These are phyloP conservation scores for Heliconius melpomene DNA, from an alignment of 1,140 invertebrate species.

Conservation along the genomic window DNA sequence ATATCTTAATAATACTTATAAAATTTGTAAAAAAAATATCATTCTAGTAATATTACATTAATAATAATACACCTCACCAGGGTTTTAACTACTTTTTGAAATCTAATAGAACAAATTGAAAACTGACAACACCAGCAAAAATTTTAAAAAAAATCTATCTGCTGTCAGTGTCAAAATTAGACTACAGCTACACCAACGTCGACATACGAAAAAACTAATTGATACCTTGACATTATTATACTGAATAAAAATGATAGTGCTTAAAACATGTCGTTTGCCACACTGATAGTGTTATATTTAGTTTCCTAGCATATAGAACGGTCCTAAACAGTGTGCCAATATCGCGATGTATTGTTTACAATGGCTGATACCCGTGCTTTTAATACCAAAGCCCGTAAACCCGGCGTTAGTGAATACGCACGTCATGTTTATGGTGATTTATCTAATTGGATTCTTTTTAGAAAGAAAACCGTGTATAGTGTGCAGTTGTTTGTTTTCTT, in stretches of 20 bases:
- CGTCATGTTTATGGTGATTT: constrained; percentile 97
- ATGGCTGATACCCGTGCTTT: constrained; percentile 97
- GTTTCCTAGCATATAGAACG: constrained; percentile 22
- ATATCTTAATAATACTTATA: no score
- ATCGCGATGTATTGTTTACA: constrained; percentile 97
- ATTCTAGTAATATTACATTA: no score
- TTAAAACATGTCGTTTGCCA: constrained; percentile 65
- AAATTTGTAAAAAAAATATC: no score
- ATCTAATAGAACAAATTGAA: no score
- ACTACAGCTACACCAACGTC: constrained; percentile 30
- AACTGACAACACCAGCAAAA: no score
- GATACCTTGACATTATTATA: constrained; percentile 50
- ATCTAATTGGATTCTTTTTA: constrained; percentile 95
- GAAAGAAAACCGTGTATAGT: constrained; percentile 98
- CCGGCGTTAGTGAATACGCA: constrained; percentile 97
- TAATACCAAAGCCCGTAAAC: constrained; percentile 98
- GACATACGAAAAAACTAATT: constrained; percentile 42
- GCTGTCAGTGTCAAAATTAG: constrained; percentile 34
- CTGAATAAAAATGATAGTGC: constrained; percentile 54
- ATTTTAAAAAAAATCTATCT: not conserved
- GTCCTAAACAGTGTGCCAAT: constrained; percentile 17
- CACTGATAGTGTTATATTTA: constrained; percentile 45
- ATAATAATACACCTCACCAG: no score
- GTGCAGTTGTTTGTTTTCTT: constrained; percentile 96
- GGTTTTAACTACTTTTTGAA: no score